Base-by-base conservation (phyloP, 2,797 vertebrate species). In the Acipenser transmontanus region DNA sequence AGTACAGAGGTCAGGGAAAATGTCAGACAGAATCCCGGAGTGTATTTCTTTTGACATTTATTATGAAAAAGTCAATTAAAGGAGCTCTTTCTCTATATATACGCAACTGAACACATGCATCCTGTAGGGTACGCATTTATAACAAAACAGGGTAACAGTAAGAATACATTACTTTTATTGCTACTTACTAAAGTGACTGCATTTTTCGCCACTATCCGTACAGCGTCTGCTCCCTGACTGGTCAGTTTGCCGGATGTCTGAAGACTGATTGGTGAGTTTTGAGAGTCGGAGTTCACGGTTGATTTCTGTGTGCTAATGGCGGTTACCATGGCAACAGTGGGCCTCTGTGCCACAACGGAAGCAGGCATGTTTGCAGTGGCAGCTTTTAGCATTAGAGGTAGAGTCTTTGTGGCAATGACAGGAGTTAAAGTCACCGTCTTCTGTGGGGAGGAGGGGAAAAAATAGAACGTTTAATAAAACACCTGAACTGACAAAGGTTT, bases 351-450 rank as follows among this genome's bases (percentile, higher is more conserved):
- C 85, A 95, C 88, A 81, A 95, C 88, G 71, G 91, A 92, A 83
- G 90, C 89, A 70, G 95, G 91, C 85, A 94, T 90, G 81, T 91
- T 82, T 70, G 94, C 88, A 13, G 91, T 89, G 82, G 95, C 94
- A 84, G 97, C 95, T 95, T 99, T 99, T 83, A 99, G 91, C 87
- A 98, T 93, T 85, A 98, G 95, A 95, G 95, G 95, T 95, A 98
- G 93, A 84, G 95, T 95, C 94, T 99, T 99, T 73, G 96, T 90
- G 87, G 95, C 92, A 84, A 98, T 92, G 89, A 98, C 93, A 72
- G 97, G 95, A 69, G 93, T 93, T 84, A 97, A 93, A 11, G 93
- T 94, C 87, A 98, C 87, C 66, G 95, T 96, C 91, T 98, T 93
- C 77, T 91, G 84, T 68, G 72, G 82, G 79, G 81, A 82, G 84